These are phyloP conservation scores for Cephalopachus bancanus DNA, from an alignment of 2,797 vertebrate genomes.

Conservation along the genomic window DNA sequence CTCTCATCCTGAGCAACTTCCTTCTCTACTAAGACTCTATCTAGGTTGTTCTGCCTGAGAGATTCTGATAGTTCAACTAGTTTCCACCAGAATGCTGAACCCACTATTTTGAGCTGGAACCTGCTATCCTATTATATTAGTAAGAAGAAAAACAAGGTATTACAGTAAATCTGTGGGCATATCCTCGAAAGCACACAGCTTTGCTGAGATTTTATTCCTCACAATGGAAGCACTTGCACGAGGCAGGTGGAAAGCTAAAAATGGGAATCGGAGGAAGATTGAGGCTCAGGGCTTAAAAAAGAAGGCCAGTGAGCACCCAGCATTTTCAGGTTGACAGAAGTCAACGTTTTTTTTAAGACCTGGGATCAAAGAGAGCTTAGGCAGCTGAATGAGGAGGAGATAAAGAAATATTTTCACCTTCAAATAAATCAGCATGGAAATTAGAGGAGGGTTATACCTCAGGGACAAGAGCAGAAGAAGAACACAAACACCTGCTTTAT, in stretches of 20 bases:
- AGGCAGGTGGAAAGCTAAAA: neutral
- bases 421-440: slow-evolving; percentile 32
- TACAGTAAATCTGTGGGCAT: neutral
- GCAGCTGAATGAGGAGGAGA: neutral
- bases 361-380: slow-evolving; percentile 23
- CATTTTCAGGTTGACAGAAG: slow-evolving; percentile 10
- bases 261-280: neutral
- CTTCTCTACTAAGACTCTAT: neutral
- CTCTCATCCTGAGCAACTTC: neutral
- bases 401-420: slow-evolving; percentile 26
- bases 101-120: neutral
- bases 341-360: neutral
- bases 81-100: slow-evolving; percentile 55
- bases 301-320: neutral
- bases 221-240: neutral
- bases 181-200: neutral
- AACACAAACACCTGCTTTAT: neutral
- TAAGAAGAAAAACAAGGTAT: neutral
- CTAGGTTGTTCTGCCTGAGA: slow-evolving; percentile 63
- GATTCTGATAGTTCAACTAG: slow-evolving; percentile 61
- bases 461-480: neutral
- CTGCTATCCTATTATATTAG: neutral
- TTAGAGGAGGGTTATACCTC: neutral
- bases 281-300: neutral
- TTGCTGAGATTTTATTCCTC: neutral